Percentiles rank a stretch among this genome's conserved stretches.
Evolutionary conservation across 2,888 invertebrate species (phyloP).

Genomic region (Zootermopsis nevadensis): DNA sequence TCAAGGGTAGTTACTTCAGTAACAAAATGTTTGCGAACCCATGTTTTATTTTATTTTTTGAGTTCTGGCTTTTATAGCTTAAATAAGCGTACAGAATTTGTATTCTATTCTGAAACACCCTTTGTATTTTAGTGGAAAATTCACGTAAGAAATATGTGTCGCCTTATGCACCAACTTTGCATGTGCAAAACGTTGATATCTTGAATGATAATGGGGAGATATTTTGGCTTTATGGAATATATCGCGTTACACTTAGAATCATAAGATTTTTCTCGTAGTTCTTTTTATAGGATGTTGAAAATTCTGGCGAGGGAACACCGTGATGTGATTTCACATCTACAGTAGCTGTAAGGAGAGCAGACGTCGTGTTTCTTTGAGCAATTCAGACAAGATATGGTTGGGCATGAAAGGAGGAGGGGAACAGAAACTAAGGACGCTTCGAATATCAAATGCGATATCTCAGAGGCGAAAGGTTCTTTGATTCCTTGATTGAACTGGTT

Average conservation of each 20-base stretch:
- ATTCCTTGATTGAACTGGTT: conserved; percentile 12
- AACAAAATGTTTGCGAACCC: too few species aligned
- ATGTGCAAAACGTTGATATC: too few species aligned
- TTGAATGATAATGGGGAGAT: too few species aligned
- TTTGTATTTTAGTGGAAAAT: too few species aligned
- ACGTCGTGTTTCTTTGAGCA: conserved; percentile 33
- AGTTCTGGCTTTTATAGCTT: too few species aligned
- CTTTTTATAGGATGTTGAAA: neutral
- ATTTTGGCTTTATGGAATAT: too few species aligned
- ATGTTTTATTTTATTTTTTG: too few species aligned
- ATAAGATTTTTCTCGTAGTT: neutral
- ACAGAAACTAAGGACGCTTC: neutral
- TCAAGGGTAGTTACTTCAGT: too few species aligned
- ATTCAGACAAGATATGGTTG: neutral
- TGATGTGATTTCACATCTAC: neutral
- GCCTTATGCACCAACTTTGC: too few species aligned
- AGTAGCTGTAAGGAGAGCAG: neutral
- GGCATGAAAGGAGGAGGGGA: neutral
- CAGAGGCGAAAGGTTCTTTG: neutral
- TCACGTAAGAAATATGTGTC: too few species aligned
- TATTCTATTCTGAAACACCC: too few species aligned
- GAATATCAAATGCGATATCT: neutral
- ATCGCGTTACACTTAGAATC: neutral
- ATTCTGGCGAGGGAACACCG: neutral
- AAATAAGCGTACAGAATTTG: too few species aligned